Conservation (phyloP, 2,888 invertebrate species). For the Hesperia comma region DNA sequence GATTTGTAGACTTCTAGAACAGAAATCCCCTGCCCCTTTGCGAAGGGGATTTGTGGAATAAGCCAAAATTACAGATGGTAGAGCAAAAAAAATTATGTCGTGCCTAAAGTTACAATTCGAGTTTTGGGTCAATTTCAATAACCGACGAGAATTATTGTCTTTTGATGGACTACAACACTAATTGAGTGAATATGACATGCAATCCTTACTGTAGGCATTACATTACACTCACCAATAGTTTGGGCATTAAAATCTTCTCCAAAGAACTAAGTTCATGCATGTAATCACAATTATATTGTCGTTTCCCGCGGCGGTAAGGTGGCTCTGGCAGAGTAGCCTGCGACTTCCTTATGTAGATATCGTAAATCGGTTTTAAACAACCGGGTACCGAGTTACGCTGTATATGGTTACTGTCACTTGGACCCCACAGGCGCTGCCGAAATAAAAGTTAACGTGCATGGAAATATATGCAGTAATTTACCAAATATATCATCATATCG, state of each 20-base stretch:
- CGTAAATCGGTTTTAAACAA: constrained; percentile 37
- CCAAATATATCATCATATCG: no score
- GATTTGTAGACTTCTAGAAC: no score
- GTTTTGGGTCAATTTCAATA: neutral
- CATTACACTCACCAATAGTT: constrained; percentile 26
- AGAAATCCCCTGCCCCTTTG: no score
- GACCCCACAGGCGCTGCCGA: constrained; percentile 24
- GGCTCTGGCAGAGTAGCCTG: constrained; percentile 34
- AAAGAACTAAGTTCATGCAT: constrained; percentile 27
- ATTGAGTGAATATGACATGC: constrained; percentile 8
- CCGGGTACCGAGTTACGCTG: constrained; percentile 33
- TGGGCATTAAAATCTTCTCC: constrained; percentile 18
- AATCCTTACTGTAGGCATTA: constrained; percentile 20
- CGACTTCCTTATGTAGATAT: constrained; percentile 34
- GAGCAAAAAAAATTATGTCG: no score
- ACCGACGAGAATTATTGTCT: neutral
- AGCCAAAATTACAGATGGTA: no score
- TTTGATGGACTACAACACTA: constrained; percentile 7
- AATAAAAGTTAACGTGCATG: constrained; percentile 20
- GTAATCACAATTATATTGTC: constrained; percentile 48
- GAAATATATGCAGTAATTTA: constrained; percentile 27
- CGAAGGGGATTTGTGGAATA: no score
- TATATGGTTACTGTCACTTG: constrained; percentile 40
- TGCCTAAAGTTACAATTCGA: neutral
- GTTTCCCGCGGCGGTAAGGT: constrained; percentile 43